Base-by-base conservation (phyloP, 2,888 invertebrate genomes). In the Tetheella fluctuosa region DNA sequence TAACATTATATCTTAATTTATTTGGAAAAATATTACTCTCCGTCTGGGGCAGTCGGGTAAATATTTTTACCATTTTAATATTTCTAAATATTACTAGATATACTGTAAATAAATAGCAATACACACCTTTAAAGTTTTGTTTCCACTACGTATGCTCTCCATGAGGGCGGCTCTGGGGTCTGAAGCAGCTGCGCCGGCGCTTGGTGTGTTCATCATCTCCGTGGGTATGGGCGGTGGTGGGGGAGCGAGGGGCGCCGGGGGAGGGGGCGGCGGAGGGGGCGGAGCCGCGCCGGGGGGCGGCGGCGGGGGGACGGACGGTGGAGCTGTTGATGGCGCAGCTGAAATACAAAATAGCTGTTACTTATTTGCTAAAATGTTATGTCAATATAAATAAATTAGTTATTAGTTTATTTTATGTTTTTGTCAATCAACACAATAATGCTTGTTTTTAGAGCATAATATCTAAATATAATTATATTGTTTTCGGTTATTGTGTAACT, bases 61-160 rank as follows among this genome's bases (percentile, higher is more conserved):
- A n/a, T n/a, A n/a, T n/a, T n/a, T n/a, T n/a, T n/a, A n/a, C n/a
- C n/a, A n/a, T n/a, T n/a, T n/a, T n/a, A n/a, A n/a, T n/a, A n/a
- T n/a, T n/a, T n/a, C n/a, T n/a, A n/a, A n/a, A n/a, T n/a, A n/a
- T n/a, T n/a, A n/a, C n/a, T n/a, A n/a, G n/a, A n/a, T n/a, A n/a
- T n/a, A n/a, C 25, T 10, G 34, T 12, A 34, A 34, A 7, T 34
- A 58, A 4, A 39, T 30, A 7, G 56, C 10, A 52, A 23, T 17
- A 70, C 66, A 65, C 77, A 97, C 97, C 94, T 95, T 96, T 56
- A 98, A 93, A 15, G 94, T 91, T 59, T 95, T 95, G 68, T 95
- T 95, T 56, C 97, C 97, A 75, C 93, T 95, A 71, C 97, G 94
- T 77, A 99, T 99, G 79, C 97, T 96, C 74, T 97, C 96, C 95